Evolutionary conservation across 2,888 invertebrate genomes (phyloP).

Genomic region (Choreutis nemorana): DNA sequence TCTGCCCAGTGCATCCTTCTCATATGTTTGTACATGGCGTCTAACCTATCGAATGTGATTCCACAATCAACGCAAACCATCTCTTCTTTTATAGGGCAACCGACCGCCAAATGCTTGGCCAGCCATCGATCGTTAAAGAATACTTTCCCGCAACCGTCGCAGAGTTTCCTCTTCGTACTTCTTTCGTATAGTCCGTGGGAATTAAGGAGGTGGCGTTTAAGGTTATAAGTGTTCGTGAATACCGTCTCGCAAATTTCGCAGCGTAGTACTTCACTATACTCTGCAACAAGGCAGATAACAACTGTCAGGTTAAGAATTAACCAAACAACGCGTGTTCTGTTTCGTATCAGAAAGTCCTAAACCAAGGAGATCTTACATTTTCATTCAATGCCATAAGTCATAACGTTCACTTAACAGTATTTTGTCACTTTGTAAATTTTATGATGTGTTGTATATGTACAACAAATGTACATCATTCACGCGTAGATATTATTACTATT

Average conservation of each 20-base stretch:
- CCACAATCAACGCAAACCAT: not conserved
- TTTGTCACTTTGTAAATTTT: too few species aligned
- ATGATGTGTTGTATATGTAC: too few species aligned
- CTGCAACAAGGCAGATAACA: conserved; percentile 8
- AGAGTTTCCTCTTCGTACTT: conserved; percentile 1
- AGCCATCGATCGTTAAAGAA: conserved; percentile 3
- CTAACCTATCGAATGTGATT: not conserved
- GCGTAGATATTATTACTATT: too few species aligned
- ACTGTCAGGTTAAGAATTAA: too few species aligned
- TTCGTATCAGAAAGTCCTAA: too few species aligned
- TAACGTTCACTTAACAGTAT: too few species aligned
- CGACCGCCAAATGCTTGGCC: conserved; percentile 6
- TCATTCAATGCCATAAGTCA: too few species aligned
- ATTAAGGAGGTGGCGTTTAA: conserved; percentile 1
- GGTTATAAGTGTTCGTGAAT: conserved; percentile 1
- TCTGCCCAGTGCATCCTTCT: conserved; percentile 4
- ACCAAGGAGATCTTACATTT: too few species aligned
- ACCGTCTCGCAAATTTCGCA: not conserved
- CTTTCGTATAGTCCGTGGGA: not conserved
- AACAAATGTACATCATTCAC: too few species aligned
- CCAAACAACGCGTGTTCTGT: too few species aligned
- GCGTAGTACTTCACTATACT: not conserved
- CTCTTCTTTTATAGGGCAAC: conserved; percentile 1
- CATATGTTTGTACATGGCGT: conserved; percentile 5
- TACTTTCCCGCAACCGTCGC: conserved; percentile 6